phyloP scores from a whole-genome alignment of 2,888 invertebrate genomes.

The Coelopa pilipes region DNA sequence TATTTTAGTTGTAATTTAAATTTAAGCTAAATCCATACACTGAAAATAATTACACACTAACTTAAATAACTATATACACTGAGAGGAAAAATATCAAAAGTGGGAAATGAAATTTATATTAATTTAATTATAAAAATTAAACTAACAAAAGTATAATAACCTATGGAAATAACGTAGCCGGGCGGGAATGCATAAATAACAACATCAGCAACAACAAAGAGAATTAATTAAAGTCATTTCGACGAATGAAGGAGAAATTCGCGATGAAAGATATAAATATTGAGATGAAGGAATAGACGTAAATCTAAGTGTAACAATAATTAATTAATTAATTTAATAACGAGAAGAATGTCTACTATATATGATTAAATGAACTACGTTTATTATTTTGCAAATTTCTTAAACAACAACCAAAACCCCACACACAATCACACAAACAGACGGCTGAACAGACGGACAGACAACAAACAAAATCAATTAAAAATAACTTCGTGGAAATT shows the following conservation, averaged over 20 bases:
- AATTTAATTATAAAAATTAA: constrained; percentile 42
- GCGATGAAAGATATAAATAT: neutral
- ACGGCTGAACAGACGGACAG: constrained; percentile 22
- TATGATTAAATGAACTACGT: neutral
- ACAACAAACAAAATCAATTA: constrained; percentile 24
- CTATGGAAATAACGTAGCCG: constrained; percentile 25
- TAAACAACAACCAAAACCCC: constrained; percentile 7
- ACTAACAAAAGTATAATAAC: constrained; percentile 36
- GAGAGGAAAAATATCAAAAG: constrained; percentile 37
- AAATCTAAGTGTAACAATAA: constrained; percentile 37
- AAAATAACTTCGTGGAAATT: constrained; percentile 6
- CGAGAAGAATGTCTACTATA: constrained; percentile 4
- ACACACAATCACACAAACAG: constrained; percentile 8
- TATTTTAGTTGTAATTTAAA: constrained; percentile 24
- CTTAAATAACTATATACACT: constrained; percentile 37
- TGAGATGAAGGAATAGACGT: constrained; percentile 40
- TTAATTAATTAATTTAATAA: constrained; percentile 40
- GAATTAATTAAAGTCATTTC: constrained; percentile 15
- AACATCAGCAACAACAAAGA: constrained; percentile 7
- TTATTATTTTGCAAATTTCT: constrained; percentile 11
- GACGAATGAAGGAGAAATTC: no score
- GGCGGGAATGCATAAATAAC: constrained; percentile 33
- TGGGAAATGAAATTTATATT: constrained; percentile 40
- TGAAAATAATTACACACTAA: constrained; percentile 44
- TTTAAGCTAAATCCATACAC: constrained; percentile 37